Evolutionary conservation across 2,113 vertebrate genomes (phyloP).

Genomic region (Phalacrocorax aristotelis): DNA sequence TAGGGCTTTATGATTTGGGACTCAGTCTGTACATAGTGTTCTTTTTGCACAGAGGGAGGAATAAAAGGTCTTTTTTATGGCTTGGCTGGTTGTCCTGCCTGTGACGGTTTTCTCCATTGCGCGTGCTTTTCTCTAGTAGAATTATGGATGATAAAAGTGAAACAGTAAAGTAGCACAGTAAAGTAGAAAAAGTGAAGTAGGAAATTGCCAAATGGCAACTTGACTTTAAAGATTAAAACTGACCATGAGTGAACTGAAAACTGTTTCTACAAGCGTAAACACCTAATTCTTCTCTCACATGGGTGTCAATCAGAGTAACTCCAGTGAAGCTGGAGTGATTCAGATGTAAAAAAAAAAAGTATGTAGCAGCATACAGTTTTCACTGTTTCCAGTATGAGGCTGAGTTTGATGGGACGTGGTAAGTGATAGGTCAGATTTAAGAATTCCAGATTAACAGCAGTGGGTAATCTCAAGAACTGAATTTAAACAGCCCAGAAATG

Average conservation of each 20-base stretch:
- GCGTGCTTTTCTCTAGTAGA: background rate
- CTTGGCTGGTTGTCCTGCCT: background rate
- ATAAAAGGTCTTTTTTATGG: conserved; percentile 30
- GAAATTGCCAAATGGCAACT: background rate
- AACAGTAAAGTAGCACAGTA: background rate
- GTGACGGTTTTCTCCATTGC: background rate
- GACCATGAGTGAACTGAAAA: background rate
- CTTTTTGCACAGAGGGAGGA: conserved; percentile 15
- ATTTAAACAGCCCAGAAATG: background rate
- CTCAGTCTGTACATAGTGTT: conserved; percentile 8
- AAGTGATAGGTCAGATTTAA: background rate
- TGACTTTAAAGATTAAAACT: background rate
- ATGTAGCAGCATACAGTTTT: background rate
- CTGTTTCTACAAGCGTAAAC: background rate
- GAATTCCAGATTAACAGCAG: background rate
- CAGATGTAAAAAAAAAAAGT: background rate
- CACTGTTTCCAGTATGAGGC: background rate
- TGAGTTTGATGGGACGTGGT: background rate
- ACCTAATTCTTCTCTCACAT: background rate
- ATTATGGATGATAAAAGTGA: background rate
- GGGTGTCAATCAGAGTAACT: background rate
- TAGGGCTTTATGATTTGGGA: conserved; percentile 16
- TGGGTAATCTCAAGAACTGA: background rate
- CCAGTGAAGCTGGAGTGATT: background rate
- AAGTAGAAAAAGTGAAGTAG: background rate